phyloP scores from a whole-genome alignment of 2,113 vertebrate species.

The Epinephelus moara region DNA sequence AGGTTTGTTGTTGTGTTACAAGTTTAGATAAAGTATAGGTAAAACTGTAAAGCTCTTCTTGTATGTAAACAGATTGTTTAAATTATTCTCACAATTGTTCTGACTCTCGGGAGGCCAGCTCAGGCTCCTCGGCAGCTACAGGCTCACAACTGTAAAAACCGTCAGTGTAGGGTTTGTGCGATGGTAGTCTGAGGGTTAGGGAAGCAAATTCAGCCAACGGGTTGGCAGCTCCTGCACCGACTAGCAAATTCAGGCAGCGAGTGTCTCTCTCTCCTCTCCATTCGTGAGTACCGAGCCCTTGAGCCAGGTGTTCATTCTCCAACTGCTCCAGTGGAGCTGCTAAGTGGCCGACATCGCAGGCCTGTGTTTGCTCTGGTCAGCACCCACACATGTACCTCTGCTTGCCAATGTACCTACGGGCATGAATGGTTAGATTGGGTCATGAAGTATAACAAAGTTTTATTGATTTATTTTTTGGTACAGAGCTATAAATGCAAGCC shows the following conservation, averaged over 20 bases:
- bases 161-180: background rate
- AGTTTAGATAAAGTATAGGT: too few relatives aligned
- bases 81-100: background rate
- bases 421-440: conserved; percentile 9
- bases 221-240: background rate
- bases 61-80: background rate
- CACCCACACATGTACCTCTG: conserved; percentile 28
- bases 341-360: conserved; percentile 1
- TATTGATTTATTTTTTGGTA: conserved; percentile 1
- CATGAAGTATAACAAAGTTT: background rate
- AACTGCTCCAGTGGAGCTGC: conserved; percentile 4
- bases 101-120: background rate
- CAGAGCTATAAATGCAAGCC: background rate
- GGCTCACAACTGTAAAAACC: background rate
- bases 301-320: conserved; percentile 21
- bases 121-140: background rate
- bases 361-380: background rate
- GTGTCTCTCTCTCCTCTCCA: background rate
- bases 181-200: background rate
- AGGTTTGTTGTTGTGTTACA: too few relatives aligned
- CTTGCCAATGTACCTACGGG: conserved; percentile 12
- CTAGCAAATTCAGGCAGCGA: background rate
- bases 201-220: background rate
- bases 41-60: background rate
- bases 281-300: background rate